Evolutionary conservation across 2,797 vertebrate genomes (phyloP), one percentile per base, ranked within the genome.

Genomic region (Pitangus sulphuratus): DNA sequence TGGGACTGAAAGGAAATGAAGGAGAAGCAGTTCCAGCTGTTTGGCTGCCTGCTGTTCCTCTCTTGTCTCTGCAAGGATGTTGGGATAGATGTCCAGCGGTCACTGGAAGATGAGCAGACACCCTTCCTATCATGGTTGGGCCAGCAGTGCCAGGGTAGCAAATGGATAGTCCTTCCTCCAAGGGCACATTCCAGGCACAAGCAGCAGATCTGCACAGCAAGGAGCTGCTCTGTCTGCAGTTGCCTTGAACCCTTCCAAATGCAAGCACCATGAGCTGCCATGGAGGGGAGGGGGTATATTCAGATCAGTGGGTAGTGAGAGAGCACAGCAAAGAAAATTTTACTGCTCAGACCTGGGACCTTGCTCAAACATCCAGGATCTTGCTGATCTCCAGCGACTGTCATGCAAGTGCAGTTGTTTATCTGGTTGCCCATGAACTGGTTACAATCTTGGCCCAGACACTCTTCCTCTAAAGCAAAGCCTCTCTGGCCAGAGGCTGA

Each of bases 1-100:
- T 99, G 97, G 58, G 87, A 93, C 94, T 97, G 65, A 77, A 78
- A 53, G 80, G n/a, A 80, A 86, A 90, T 8, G 5, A 44, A 66
- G 45, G n/a, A 87, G 62, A 81, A 91, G 51, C 37, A 70, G 60
- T 69, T 94, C 28, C n/a, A 76, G 78, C 12, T 80, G 48, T 70
- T 61, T 39, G 40, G 35, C 45, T 66, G 69, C 54, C n/a, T 1
- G 3, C 28, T 89, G 5, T 15, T 74, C 53, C 28, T 70, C 22
- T 45, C 35, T 65, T 50, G 31, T 24, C 7, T 25, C 79, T 69
- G 35, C 18, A 40, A 60, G 22, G 50, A 47, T 19, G 11, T 18
- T 70, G 35, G 21, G 21, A 26, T 1, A 83, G 71, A 70, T n/a
- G n/a, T 28, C 35, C 33, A 65, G 39, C 3, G 40, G 72, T 26